Evolutionary conservation across 2,797 vertebrate species (phyloP).

Genomic region (Natrix natrix): DNA sequence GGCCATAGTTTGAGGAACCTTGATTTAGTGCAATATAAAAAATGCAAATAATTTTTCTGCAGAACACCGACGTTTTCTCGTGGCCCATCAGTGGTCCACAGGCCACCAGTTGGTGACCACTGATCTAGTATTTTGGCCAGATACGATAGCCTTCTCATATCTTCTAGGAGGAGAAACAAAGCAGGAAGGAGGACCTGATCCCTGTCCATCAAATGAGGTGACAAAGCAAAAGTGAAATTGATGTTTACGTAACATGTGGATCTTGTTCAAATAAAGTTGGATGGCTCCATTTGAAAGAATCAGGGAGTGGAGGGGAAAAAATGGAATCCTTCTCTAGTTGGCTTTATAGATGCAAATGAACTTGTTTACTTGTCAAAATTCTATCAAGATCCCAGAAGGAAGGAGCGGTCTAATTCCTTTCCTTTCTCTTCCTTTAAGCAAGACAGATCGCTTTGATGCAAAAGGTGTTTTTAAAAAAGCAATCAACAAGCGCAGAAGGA

Average conservation of each 20-base stretch:
- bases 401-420: constrained; percentile 44
- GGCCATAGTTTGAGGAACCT: no score
- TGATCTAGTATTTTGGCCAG: background rate
- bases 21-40: no score
- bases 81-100: no score
- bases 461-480: constrained; percentile 65
- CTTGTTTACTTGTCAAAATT: constrained; percentile 71
- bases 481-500: constrained; percentile 31
- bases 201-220: constrained; percentile 27
- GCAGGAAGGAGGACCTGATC: constrained; percentile 3
- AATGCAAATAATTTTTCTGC: no score
- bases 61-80: no score
- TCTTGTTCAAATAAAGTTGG: background rate
- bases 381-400: constrained; percentile 59
- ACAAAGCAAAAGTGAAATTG: background rate
- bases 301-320: background rate
- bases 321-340: constrained; percentile 55
- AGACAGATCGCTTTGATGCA: constrained; percentile 69
- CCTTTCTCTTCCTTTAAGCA: constrained; percentile 43
- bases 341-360: constrained; percentile 69
- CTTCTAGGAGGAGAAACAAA: background rate
- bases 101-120: no score
- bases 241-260: background rate
- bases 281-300: constrained; percentile 20
- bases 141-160: background rate